phyloP scores from a whole-genome alignment of 2,888 invertebrate species.

The Petrolisthes manimaculis region DNA sequence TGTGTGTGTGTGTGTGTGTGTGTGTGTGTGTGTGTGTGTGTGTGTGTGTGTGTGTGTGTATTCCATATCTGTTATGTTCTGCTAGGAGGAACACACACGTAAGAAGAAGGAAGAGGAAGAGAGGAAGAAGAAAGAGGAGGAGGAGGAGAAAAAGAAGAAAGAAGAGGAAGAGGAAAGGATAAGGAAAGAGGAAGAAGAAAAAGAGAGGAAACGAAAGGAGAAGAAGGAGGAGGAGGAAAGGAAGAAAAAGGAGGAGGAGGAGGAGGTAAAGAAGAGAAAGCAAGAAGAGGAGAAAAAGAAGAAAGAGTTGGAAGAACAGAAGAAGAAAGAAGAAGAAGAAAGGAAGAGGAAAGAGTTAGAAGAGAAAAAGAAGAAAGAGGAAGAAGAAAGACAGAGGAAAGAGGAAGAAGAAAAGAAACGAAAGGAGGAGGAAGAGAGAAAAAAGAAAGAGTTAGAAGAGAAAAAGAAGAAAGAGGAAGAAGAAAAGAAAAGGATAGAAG shows the following conservation, averaged over 20 bases:
- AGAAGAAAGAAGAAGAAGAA: neutral
- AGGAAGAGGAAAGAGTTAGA: neutral
- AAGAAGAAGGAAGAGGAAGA: neutral
- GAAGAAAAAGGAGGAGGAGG: neutral
- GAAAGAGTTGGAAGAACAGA: neutral
- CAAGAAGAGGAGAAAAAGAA: neutral
- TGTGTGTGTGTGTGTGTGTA: neutral
- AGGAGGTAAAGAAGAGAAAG: neutral
- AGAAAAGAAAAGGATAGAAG: conserved; percentile 1
- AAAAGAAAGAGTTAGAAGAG: neutral
- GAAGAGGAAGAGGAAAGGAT: neutral
- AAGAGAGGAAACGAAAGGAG: neutral
- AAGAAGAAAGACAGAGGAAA: neutral
- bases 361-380: neutral
- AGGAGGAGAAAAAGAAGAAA: neutral
- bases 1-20: neutral
- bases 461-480: neutral
- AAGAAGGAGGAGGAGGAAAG: neutral
- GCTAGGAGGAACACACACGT: no score
- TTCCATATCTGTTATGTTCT: no score
- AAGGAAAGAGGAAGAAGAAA: neutral
- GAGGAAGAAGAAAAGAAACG: neutral
- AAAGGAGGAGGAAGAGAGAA: neutral
- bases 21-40: neutral
- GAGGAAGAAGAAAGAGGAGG: neutral